Percentiles rank a stretch among this genome's conserved stretches.
phyloP scores from a whole-genome alignment of 1,140 invertebrate species.

The Micrasema minimum region DNA sequence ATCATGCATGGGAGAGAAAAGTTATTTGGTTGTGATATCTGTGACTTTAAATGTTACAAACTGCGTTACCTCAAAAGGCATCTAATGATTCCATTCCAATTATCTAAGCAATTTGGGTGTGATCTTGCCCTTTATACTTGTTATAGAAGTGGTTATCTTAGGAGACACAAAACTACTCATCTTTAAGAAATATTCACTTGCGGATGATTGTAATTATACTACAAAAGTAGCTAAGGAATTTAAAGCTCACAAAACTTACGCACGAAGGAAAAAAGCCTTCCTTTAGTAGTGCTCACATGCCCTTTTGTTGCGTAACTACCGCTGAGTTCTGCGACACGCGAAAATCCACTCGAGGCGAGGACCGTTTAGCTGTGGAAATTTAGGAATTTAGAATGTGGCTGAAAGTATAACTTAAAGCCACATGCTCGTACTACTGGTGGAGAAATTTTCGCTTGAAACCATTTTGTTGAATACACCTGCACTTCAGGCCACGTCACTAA shows the following conservation, averaged over 20 bases:
- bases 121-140: slow-evolving; percentile 64
- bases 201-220: slow-evolving; percentile 64
- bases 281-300: slow-evolving; percentile 31
- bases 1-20: slow-evolving; percentile 72
- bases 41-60: not conserved
- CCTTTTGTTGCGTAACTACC: slow-evolving; percentile 20
- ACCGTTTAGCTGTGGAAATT: slow-evolving; percentile 26
- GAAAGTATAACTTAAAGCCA: slow-evolving; percentile 18
- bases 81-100: slow-evolving; percentile 15
- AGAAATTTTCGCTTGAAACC: slow-evolving; percentile 9
- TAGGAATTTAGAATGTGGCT: slow-evolving; percentile 16
- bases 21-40: slow-evolving; percentile 59
- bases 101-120: slow-evolving; percentile 66
- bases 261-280: slow-evolving; percentile 50
- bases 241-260: slow-evolving; percentile 46
- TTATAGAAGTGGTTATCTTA: slow-evolving; percentile 43
- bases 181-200: slow-evolving; percentile 69
- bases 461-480: slow-evolving; percentile 25
- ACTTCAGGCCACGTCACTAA: not conserved
- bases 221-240: slow-evolving; percentile 59
- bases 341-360: slow-evolving; percentile 33
- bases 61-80: slow-evolving; percentile 17
- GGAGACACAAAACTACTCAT: slow-evolving; percentile 64
- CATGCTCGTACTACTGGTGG: slow-evolving; percentile 6
- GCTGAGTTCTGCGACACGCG: slow-evolving; percentile 38